Evolutionary conservation across 2,888 invertebrate species (phyloP), one percentile per base, ranked within the genome.

Genomic region (Eupithecia pulchellata): DNA sequence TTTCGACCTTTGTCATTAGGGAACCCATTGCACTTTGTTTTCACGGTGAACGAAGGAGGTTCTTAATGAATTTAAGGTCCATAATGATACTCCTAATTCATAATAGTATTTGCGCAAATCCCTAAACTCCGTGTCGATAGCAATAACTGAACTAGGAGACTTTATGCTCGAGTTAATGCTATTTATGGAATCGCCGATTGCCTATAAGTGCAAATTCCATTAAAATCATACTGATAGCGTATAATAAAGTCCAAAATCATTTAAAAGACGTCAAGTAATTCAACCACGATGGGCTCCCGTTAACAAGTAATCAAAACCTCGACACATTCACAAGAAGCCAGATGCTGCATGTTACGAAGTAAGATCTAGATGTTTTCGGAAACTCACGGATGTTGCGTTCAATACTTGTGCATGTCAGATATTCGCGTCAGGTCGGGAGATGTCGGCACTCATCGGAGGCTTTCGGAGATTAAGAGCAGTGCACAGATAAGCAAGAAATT

Each of bases 401-500:
- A 90, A 91, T 89, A 85, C 85, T 71, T 75, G 75, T 78, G 75
- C 76, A 80, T 75, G 84, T 87, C 82, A 77, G 81, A 82, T 83
- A 68, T 67, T 69, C 42, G 61, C 42, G 66, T 73, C 72, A 61
- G 29, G 69, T 69, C 66, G 58, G 66, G 32, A n/a, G n/a, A 29
- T 42, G 66, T 68, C 58, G 30, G 62, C 73, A 76, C 78, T 77
- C 75, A 79, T 73, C 71, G 72, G 74, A 60, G 30, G n/a, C 32
- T 17, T 8, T 29, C 4, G 58, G 30, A 68, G 73, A 78, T 77
- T 76, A 74, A 68, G 67, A 25, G 13, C 25, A 52, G 47, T 1
- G 60, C 57, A 57, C 39, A 69, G 69, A 30, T 47, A 52, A 20
- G 39, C 13, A 11, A 63, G 5, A 32, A 20, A 20, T 39, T 27